Evolutionary conservation across 2,888 invertebrate genomes (phyloP), one percentile per base, ranked within the genome.

Genomic region (Dinocampus coccinellae): DNA sequence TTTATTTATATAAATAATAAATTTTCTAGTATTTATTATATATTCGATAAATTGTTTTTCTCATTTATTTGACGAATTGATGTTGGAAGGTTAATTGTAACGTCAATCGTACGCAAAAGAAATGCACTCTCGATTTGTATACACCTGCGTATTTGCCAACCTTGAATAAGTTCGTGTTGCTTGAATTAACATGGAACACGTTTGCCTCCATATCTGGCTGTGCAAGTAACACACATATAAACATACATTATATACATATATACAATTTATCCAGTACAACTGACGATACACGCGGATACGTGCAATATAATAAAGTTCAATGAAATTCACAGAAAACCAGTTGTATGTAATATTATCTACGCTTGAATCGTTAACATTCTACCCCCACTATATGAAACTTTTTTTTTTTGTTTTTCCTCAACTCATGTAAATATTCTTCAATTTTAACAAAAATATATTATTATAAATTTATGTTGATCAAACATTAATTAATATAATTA

Each of bases 131-230:
- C 33, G 33, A 64, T 64, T 64, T 39, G 24, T 34, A 58, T 42
- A 42, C 22, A 33, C 33, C 33, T 29, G 34, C 20, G 62, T 34
- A 22, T 34, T 33, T 10, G 13, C 11, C 20, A 64, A 64, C 63
- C 63, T 64, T 64, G 63, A 33, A 47, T 52, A 47, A 64, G 63
- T 64, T 64, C 63, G 63, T 42, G 22, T 64, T 52, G 72, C 62
- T 58, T 22, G 42, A 29, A 64, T 36, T 55, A 36, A 64, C 42
- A 58, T 72, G 33, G 57, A 72, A 72, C 69, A 65, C 53, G 73
- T 73, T 73, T 65, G 39, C 72, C 72, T 73, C 69, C 55, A 34
- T 55, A 29, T 7, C 22, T 47, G 16, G 1, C 0, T 47, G 47
- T 47, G 16, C 47, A n/a, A 16, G 47, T 47, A n/a, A 6, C 20